phyloP scores from a whole-genome alignment of 2,888 invertebrate genomes.

The Eulithis testata region DNA sequence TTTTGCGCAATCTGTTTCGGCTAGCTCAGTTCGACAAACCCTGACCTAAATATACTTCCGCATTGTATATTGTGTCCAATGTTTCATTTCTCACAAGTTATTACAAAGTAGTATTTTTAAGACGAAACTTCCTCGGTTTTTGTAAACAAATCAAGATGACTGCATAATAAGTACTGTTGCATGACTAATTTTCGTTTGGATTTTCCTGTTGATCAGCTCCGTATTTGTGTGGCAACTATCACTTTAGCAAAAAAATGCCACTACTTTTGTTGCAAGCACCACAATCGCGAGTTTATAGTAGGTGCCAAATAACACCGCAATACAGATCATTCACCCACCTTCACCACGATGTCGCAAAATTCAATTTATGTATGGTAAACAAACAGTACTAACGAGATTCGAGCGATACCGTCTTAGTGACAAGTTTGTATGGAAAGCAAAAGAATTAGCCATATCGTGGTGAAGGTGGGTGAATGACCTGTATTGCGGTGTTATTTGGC shows the following conservation, averaged over 20 bases:
- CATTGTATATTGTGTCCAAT: slow-evolving; percentile 16
- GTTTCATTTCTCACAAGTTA: slow-evolving; percentile 12
- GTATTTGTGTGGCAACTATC: neutral
- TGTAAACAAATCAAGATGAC: slow-evolving; percentile 20
- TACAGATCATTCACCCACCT: too few species aligned
- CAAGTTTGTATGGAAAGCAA: too few species aligned
- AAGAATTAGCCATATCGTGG: too few species aligned
- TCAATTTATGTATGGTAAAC: too few species aligned
- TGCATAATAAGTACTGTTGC: slow-evolving; percentile 7
- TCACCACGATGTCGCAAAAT: too few species aligned
- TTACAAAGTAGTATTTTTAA: neutral
- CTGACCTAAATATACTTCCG: slow-evolving; percentile 27
- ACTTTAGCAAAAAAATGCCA: neutral
- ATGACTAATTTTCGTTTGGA: slow-evolving; percentile 34
- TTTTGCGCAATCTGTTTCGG: slow-evolving; percentile 1
- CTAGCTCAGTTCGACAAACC: slow-evolving; percentile 12
- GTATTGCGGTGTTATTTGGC: too few species aligned
- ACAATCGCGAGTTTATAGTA: too few species aligned
- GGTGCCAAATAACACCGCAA: too few species aligned
- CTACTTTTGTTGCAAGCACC: too few species aligned
- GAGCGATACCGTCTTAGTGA: too few species aligned
- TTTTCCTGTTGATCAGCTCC: slow-evolving; percentile 29
- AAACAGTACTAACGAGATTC: too few species aligned
- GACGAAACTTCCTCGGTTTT: slow-evolving; percentile 10
- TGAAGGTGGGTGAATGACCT: too few species aligned